Evolutionary conservation across 2,888 invertebrate genomes (phyloP), one percentile per base, ranked within the genome.

Genomic region (Scelioninae gen. 1): DNA sequence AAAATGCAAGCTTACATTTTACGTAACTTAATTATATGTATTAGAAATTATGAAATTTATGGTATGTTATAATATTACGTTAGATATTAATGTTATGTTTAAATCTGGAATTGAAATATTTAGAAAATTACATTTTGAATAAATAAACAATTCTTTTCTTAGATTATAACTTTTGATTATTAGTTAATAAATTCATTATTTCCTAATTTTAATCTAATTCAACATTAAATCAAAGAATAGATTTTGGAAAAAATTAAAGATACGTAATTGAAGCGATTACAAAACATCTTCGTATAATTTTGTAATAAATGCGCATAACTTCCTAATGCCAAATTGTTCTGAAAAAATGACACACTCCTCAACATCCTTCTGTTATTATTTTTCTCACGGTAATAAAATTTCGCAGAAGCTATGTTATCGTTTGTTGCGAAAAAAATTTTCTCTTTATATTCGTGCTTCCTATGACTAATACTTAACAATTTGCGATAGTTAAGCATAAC

Each of bases 401-500:
- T 62, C 32, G 32, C 31, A 45, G 45, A 43, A 47, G n/a, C 45
- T 13, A 15, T 40, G n/a, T 58, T 40, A 47, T 62, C 5, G 8
- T 47, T 45, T 45, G 45, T 45, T 45, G 31, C 23, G 10, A 13
- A 63, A 63, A 49, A 63, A 63, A 53, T 11, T 49, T 47, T 63
- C 62, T 47, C 62, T 62, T 62, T 32, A 62, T 62, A 34, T n/a
- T n/a, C 47, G n/a, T 34, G 16, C 34, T 63, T 63, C 49, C 40
- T 63, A 49, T 32, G 47, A 63, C 32, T 63, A 32, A 63, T 49
- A 49, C 49, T 47, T 63, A 15, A 62, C 13, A 45, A 65, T 65
- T 65, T 65, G 34, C 34, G n/a, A 11, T 23, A 65, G 51, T 51
- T 65, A 51, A 51, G 11, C 11, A 15, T 47, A 43, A 62, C 62